phyloP scores from a whole-genome alignment of 2,113 vertebrate species.

The Psittacus erithacus region DNA sequence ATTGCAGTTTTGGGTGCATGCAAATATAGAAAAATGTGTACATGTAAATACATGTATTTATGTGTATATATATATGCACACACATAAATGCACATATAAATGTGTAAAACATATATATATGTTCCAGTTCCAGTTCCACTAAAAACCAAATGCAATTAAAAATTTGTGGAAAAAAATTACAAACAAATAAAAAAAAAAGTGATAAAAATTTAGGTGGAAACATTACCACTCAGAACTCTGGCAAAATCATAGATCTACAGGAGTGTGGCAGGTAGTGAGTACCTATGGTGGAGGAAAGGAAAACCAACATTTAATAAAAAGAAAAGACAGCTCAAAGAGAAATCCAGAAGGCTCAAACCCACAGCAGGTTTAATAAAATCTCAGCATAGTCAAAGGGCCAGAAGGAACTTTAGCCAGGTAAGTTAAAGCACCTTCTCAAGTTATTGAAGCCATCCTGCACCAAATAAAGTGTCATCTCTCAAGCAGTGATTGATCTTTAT shows the following conservation, averaged over 20 bases:
- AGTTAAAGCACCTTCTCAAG: neutral
- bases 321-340: neutral
- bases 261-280: neutral
- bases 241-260: neutral
- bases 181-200: neutral
- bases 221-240: neutral
- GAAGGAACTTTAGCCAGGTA: neutral
- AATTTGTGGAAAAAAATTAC: neutral
- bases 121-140: neutral
- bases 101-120: neutral
- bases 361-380: neutral
- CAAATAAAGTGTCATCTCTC: neutral
- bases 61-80: no score
- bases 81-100: neutral
- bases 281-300: neutral
- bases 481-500: neutral
- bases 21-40: neutral
- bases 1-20: neutral
- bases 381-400: neutral
- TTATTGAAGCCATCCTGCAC: neutral
- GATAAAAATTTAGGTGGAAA: neutral
- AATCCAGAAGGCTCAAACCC: neutral
- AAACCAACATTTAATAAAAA: neutral
- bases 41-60: neutral
- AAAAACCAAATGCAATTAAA: neutral